Conservation (phyloP, 2,113 vertebrate genomes). For the Chionis minor region DNA sequence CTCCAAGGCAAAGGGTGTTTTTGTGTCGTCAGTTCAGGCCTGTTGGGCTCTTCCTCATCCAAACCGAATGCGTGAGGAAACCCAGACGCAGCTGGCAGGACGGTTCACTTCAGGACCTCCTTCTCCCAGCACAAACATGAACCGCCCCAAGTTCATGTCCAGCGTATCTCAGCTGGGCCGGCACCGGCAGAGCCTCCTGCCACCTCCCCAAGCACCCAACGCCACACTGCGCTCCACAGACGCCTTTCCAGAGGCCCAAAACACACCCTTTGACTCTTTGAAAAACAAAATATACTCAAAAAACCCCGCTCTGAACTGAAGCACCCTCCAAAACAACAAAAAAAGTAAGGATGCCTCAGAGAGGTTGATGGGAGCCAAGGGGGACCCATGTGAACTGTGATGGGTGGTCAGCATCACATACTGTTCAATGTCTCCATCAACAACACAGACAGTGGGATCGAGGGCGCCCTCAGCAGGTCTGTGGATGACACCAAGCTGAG, state of each 20-base stretch:
- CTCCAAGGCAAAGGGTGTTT: not conserved
- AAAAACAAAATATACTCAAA: not conserved
- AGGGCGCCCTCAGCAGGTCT: not conserved
- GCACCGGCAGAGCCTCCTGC: fast-evolving
- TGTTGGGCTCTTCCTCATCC: not conserved
- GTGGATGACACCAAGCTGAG: not conserved
- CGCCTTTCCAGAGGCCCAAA: not conserved
- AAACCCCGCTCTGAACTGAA: not conserved
- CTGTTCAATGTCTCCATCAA: not conserved
- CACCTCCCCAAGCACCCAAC: not conserved
- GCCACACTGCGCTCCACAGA: not conserved
- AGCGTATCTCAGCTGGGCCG: not conserved
- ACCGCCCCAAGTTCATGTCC: not conserved
- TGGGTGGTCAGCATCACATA: not conserved
- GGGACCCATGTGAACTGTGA: not conserved
- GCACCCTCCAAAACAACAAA: not conserved
- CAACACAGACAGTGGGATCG: not conserved
- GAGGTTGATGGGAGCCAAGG: fast-evolving
- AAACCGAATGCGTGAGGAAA: not conserved
- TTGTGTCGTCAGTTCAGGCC: not conserved
- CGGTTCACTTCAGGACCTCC: not conserved
- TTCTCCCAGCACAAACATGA: not conserved
- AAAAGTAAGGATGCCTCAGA: not conserved
- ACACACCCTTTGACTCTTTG: not conserved
- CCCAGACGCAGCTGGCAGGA: not conserved